These are phyloP conservation scores for Meiosimyza platycephala DNA, from an alignment of 2,888 invertebrate species.

Conservation along the genomic window DNA sequence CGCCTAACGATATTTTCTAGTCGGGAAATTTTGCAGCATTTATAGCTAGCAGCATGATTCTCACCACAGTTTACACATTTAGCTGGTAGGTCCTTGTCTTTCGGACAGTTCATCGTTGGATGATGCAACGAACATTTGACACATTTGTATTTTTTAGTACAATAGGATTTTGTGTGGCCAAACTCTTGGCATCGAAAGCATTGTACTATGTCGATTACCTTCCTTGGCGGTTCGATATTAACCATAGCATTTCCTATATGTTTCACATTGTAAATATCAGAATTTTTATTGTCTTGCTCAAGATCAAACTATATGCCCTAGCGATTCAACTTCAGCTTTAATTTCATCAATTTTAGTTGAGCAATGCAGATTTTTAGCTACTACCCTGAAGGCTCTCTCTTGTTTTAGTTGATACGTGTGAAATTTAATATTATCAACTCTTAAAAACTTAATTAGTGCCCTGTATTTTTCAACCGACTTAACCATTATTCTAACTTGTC, in stretches of 20 bases:
- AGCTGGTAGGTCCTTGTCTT: background rate
- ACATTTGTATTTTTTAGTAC: background rate
- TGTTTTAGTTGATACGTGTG: constrained; percentile 36
- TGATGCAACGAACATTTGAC: constrained; percentile 4
- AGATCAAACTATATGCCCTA: constrained; percentile 32
- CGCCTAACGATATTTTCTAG: no score
- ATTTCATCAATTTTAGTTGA: constrained; percentile 25
- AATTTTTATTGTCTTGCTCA: no score
- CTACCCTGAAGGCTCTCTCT: no score
- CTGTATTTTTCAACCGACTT: constrained; percentile 27
- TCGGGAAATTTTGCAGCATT: constrained; percentile 26
- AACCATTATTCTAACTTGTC: constrained; percentile 28
- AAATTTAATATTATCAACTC: constrained; percentile 21
- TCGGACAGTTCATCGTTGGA: background rate
- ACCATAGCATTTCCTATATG: constrained; percentile 8
- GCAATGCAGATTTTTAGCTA: constrained; percentile 33
- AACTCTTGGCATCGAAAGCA: constrained; percentile 6
- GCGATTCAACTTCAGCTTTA: constrained; percentile 26
- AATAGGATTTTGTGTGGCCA: constrained; percentile 8
- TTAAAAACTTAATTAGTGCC: constrained; percentile 24
- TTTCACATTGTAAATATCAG: constrained; percentile 6
- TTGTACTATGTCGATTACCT: constrained; percentile 8
- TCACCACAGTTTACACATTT: constrained; percentile 7
- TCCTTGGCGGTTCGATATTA: constrained; percentile 12
- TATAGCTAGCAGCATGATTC: constrained; percentile 32